These are phyloP conservation scores for Cotesia glomerata DNA, from an alignment of 1,140 invertebrate genomes.

Conservation along the genomic window DNA sequence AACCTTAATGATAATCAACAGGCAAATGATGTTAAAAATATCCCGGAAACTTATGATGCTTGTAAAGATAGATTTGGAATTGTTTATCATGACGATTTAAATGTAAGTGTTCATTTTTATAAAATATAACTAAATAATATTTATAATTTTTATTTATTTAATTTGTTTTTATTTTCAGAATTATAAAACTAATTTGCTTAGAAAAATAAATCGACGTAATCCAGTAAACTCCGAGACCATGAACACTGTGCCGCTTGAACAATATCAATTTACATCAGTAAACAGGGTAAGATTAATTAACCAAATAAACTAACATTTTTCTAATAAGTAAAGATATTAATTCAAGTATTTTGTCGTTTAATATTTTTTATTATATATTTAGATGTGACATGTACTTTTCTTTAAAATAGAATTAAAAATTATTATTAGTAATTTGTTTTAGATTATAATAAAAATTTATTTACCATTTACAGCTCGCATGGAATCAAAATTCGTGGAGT, in stretches of 20 bases:
- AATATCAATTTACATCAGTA: constrained; percentile 55
- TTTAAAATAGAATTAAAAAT: not conserved
- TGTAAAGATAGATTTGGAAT: constrained; percentile 55
- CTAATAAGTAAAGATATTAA: no score
- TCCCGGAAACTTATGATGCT: constrained; percentile 50
- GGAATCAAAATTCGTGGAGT: constrained; percentile 62
- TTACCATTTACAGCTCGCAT: constrained; percentile 47
- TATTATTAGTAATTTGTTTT: constrained; percentile 2
- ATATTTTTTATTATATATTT: not conserved
- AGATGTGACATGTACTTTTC: no score
- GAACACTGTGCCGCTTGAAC: constrained; percentile 42
- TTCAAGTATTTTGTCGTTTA: not conserved
- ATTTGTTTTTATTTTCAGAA: constrained; percentile 13
- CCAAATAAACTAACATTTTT: not conserved
- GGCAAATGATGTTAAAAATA: constrained; percentile 44
- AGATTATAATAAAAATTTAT: not conserved
- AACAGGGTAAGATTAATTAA: constrained; percentile 44
- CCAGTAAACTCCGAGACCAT: constrained; percentile 28
- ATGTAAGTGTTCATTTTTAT: constrained; percentile 30
- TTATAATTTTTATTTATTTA: not conserved
- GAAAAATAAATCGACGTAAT: constrained; percentile 1
- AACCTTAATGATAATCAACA: constrained; percentile 24
- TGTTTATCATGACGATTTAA: constrained; percentile 51
- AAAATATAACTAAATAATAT: not conserved
- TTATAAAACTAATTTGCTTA: not conserved